Percentiles rank a stretch among this genome's conserved stretches.
These are phyloP conservation scores for Bacillus rossius DNA, from an alignment of 1,140 invertebrate genomes.

Conservation along the genomic window DNA sequence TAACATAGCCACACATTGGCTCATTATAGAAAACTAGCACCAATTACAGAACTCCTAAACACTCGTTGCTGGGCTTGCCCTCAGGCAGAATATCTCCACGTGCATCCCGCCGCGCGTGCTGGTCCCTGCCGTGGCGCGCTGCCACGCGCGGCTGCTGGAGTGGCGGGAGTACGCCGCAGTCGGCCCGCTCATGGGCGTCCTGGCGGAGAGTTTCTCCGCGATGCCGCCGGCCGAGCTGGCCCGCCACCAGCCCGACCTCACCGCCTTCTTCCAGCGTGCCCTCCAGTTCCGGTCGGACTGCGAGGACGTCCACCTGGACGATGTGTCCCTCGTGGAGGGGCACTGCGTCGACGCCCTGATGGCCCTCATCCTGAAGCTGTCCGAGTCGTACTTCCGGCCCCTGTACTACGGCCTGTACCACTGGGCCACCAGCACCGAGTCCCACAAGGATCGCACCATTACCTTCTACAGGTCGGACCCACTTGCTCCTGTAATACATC, in stretches of 20 bases:
- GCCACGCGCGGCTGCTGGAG: slow-evolving; percentile 55
- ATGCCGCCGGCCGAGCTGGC: slow-evolving; percentile 55
- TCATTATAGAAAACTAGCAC: too few relatives aligned
- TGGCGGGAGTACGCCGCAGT: slow-evolving; percentile 56
- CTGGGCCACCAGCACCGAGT: slow-evolving; percentile 64
- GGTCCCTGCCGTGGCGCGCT: slow-evolving; percentile 63
- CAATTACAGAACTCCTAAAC: too few relatives aligned
- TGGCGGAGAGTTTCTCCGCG: slow-evolving; percentile 61
- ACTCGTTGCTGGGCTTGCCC: too few relatives aligned
- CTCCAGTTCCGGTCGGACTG: slow-evolving; percentile 58
- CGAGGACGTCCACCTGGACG: slow-evolving; percentile 18
- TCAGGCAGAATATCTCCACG: slow-evolving; percentile 56
- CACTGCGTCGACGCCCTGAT: slow-evolving; percentile 68
- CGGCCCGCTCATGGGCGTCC: slow-evolving; percentile 61
- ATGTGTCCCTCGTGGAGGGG: slow-evolving; percentile 55
- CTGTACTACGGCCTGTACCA: slow-evolving; percentile 82
- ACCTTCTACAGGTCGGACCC: slow-evolving; percentile 66
- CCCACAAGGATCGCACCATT: slow-evolving; percentile 57
- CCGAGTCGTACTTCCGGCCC: slow-evolving; percentile 80
- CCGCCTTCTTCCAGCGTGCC: slow-evolving; percentile 66
- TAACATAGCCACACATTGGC: too few relatives aligned
- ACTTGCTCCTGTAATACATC: too few relatives aligned
- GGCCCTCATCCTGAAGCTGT: slow-evolving; percentile 76
- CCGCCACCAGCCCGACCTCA: slow-evolving; percentile 56
- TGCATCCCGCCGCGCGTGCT: slow-evolving; percentile 67